Evolutionary conservation across 1,140 invertebrate genomes (phyloP).

Genomic region (Pseudomyrmex cubaensis): DNA sequence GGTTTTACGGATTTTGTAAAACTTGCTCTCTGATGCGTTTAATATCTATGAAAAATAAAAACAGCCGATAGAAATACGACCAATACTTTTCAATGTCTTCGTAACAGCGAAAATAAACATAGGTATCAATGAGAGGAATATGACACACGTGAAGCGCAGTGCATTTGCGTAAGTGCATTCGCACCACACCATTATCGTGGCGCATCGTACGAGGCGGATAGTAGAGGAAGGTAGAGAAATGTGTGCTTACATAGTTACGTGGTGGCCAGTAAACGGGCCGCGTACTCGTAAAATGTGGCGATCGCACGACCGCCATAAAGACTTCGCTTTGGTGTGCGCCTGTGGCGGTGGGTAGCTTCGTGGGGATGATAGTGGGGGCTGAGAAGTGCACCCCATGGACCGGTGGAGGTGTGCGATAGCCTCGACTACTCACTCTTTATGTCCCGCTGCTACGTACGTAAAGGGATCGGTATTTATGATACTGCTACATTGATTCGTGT

Average conservation of each 20-base stretch:
- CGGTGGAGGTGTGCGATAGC: conserved; percentile 36
- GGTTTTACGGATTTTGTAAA: too few relatives aligned
- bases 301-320: conserved; percentile 75
- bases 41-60: too few relatives aligned
- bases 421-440: conserved; percentile 56
- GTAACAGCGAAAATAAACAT: neutral
- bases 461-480: conserved; percentile 75
- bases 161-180: conserved; percentile 33
- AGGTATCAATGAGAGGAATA: neutral
- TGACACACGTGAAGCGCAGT: neutral
- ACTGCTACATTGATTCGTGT: conserved; percentile 75
- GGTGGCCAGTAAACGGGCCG: conserved; percentile 56
- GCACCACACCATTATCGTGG: neutral
- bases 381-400: conserved; percentile 66
- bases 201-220: neutral
- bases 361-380: neutral
- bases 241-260: conserved; percentile 36
- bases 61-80: too few relatives aligned
- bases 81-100: neutral
- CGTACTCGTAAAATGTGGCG: conserved; percentile 73
- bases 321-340: conserved; percentile 53
- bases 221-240: conserved; percentile 10
- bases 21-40: too few relatives aligned
- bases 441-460: conserved; percentile 64
- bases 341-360: neutral